Evolutionary conservation across 2,113 vertebrate species (phyloP).

Genomic region (Dinomys branickii): DNA sequence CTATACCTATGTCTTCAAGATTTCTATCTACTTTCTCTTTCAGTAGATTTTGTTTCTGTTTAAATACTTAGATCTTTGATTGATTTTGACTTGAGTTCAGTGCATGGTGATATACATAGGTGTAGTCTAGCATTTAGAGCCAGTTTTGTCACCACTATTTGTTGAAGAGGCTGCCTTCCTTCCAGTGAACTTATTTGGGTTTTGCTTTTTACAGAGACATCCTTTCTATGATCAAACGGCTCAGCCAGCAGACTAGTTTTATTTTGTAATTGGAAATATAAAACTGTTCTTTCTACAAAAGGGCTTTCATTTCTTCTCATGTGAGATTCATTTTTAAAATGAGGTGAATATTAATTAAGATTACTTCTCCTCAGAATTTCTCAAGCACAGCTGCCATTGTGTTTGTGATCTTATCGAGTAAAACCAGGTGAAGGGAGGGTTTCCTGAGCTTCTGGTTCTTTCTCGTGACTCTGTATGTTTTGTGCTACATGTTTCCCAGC

Average conservation of each 20-base stretch:
- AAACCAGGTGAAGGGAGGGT: background rate
- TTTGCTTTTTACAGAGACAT: background rate
- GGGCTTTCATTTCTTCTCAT: background rate
- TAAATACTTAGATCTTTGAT: too few relatives aligned
- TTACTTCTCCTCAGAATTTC: background rate
- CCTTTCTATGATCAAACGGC: background rate
- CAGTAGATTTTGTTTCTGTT: too few relatives aligned
- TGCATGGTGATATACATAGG: too few relatives aligned
- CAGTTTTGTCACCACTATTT: too few relatives aligned
- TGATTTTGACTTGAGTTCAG: too few relatives aligned
- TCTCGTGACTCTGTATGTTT: background rate
- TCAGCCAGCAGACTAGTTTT: background rate
- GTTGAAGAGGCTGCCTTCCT: too few relatives aligned
- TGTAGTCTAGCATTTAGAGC: too few relatives aligned
- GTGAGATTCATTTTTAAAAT: background rate
- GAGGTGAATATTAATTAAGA: too few relatives aligned
- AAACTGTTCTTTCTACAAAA: background rate
- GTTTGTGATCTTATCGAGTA: too few relatives aligned
- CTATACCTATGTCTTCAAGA: too few relatives aligned
- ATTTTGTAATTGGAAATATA: background rate
- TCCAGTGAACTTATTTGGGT: too few relatives aligned
- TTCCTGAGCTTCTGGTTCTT: background rate
- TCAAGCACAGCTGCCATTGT: rapidly evolving
- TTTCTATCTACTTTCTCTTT: too few relatives aligned
- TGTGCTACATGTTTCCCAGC: background rate